Conservation (phyloP, 37 sponge, comb jelly and placozoan genomes). For the Petrosia ficiformis region DNA sequence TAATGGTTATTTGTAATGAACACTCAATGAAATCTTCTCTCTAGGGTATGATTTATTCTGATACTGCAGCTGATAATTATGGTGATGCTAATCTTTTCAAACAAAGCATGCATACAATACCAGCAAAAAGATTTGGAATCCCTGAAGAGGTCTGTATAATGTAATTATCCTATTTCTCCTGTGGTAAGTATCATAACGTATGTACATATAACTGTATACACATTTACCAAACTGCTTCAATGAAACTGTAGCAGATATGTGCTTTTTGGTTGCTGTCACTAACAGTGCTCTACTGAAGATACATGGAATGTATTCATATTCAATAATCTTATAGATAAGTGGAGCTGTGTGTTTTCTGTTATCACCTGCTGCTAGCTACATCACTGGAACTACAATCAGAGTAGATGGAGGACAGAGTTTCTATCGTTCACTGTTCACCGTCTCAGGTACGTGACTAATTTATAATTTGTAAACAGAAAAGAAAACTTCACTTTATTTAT, state of each 20-base stretch:
- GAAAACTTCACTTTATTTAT: neutral
- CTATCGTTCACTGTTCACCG: conserved; percentile 6
- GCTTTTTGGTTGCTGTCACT: too few species aligned
- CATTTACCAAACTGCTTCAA: too few species aligned
- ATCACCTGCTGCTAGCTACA: conserved; percentile 80
- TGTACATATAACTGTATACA: too few species aligned
- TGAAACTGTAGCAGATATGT: too few species aligned
- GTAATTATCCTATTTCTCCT: neutral
- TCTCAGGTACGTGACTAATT: neutral
- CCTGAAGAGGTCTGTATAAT: conserved; percentile 75
- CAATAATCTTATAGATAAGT: conserved; percentile 55
- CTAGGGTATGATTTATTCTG: conserved; percentile 47
- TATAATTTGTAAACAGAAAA: neutral
- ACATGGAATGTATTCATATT: too few species aligned
- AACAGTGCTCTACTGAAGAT: too few species aligned
- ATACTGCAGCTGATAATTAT: conserved; percentile 69
- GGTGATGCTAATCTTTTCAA: conserved; percentile 19
- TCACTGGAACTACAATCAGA: conserved; percentile 64
- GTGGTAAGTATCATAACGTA: neutral
- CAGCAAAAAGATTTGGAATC: conserved; percentile 80
- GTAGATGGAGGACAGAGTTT: conserved; percentile 71
- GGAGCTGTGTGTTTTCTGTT: conserved; percentile 83
- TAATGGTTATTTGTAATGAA: conserved; percentile 12
- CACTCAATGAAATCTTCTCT: too few species aligned
- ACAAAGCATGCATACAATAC: conserved; percentile 38